phyloP scores from a whole-genome alignment of 2,888 invertebrate species.

The Iselma pallidipennis region DNA sequence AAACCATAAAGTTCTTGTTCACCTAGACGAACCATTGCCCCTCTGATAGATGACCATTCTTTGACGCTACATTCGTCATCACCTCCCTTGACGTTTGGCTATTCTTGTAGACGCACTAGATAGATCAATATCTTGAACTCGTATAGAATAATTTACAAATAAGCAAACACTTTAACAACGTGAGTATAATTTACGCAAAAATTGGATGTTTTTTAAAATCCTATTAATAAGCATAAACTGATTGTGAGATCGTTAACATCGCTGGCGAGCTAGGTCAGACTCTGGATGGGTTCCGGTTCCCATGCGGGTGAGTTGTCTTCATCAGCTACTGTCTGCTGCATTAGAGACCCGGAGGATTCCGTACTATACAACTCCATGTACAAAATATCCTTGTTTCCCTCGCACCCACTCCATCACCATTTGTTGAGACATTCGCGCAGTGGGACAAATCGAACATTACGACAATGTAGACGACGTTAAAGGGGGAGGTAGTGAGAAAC shows the following conservation, averaged over 20 bases:
- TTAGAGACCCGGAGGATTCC: conserved; percentile 48
- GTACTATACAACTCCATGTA: conserved; percentile 37
- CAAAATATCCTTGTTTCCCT: conserved; percentile 34
- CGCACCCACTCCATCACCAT: conserved; percentile 50
- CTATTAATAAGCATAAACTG: conserved; percentile 4
- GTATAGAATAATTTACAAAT: too few relatives aligned
- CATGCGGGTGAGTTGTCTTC: conserved; percentile 54
- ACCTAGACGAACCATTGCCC: conserved; percentile 42
- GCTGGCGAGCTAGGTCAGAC: conserved; percentile 17
- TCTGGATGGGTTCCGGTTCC: conserved; percentile 37
- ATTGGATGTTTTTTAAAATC: neutral
- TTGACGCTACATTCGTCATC: conserved; percentile 45
- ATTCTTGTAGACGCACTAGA: neutral
- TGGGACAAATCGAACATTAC: conserved; percentile 41
- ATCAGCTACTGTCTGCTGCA: conserved; percentile 53
- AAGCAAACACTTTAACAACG: too few relatives aligned
- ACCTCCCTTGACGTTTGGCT: conserved; percentile 15
- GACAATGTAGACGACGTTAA: conserved; percentile 7
- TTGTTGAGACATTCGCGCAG: conserved; percentile 46
- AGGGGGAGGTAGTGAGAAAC: neutral
- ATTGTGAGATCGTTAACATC: conserved; percentile 17
- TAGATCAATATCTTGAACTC: too few relatives aligned
- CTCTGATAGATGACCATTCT: conserved; percentile 44
- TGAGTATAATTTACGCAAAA: too few relatives aligned
- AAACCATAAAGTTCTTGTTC: conserved; percentile 33